Evolutionary conservation across 2,888 invertebrate species (phyloP), one percentile per base, ranked within the genome.

Genomic region (Heteromyza rotundicornis): DNA sequence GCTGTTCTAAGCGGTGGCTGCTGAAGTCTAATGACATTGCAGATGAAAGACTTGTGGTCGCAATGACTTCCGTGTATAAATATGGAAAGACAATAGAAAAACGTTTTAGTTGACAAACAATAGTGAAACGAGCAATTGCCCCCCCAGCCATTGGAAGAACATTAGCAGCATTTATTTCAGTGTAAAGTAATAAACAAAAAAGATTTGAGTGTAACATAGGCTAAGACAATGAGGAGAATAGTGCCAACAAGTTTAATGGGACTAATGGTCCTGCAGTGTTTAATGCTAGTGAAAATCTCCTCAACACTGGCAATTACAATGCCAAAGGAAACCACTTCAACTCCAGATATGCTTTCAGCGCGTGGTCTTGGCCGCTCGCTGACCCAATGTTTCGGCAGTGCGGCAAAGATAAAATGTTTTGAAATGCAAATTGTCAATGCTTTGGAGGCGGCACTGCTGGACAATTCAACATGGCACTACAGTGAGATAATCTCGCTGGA

Each of bases 361-460:
- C 72, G 71, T 3, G 62, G 65, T 19, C 47, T 81, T 17, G 76
- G 79, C 0, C 70, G 68, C 17, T 40, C 70, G 36, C 57, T 82
- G 58, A 74, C 73, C 8, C 71, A 74, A 17, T 83, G 83, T 49
- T 64, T 83, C 17, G 67, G 67, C 1, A 66, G 70, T 2, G 23
- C 63, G 2, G 54, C 60, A 47, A 72, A 68, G 16, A 59, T 65
- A 59, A 68, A 72, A 22, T 87, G 87, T 65, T 64, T 87, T n/a
- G 84, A 83, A 59, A 80, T 79, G 60, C 78, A 81, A 65, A 75
- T 84, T 0, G 67, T 84, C 44, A 73, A 80, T 5, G 64, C 80
- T 10, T 70, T 87, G 50, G 85, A 86, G 63, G 77, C 79, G 10
- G 84, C 84, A 2, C 74, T 84, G 8, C 69, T 71, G 65, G 82